Conservation (phyloP, 1,140 invertebrate species). For the Drosophila seguyi region DNA sequence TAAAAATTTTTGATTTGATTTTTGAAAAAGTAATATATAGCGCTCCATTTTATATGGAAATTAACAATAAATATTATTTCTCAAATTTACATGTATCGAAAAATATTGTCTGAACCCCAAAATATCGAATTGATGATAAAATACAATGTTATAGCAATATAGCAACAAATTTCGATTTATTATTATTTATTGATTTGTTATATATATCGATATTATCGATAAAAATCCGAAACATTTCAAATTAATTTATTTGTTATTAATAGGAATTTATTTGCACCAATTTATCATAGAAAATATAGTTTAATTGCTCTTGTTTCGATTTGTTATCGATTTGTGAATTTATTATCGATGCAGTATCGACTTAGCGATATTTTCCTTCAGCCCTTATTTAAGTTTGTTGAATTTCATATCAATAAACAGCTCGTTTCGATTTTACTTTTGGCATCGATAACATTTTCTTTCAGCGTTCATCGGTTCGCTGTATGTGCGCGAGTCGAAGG, state of each 20-base stretch:
- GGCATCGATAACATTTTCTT: neutral
- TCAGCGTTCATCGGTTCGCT: neutral
- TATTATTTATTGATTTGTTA: neutral
- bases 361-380: neutral
- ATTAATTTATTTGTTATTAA: neutral
- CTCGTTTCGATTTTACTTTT: neutral
- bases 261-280: neutral
- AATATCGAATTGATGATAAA: neutral
- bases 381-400: neutral
- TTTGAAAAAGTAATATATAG: neutral
- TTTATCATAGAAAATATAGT: neutral
- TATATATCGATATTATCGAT: neutral
- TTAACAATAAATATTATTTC: neutral
- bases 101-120: neutral
- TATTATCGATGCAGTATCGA: neutral
- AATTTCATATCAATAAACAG: neutral
- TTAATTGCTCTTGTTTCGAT: neutral
- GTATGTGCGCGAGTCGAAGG: constrained; percentile 56
- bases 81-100: neutral
- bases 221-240: neutral
- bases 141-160: too few species aligned
- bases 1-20: neutral
- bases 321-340: neutral
- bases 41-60: neutral
- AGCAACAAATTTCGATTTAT: too few species aligned